Base-by-base conservation (phyloP, 1,140 invertebrate genomes). In the Campoletis sonorensis region DNA sequence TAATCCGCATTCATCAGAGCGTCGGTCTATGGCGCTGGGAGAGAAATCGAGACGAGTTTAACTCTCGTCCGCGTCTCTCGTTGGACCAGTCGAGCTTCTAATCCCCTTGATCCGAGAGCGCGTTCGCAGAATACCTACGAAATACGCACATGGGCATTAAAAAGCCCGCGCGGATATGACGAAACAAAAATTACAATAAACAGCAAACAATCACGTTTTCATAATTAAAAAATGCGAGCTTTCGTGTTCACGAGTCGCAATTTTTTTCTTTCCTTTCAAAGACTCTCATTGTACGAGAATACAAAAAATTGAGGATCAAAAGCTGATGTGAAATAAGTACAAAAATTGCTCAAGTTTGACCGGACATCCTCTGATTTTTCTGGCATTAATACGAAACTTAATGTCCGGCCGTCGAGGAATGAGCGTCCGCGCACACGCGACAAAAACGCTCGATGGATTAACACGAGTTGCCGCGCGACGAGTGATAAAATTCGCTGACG, bases 1-100 rank as follows among this genome's bases (percentile, higher is more conserved):
- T 88, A 88, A 88, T 88, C 87, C 84, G 87, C 84, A 88, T 88
- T 88, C 87, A 88, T 88, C 87, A 86, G 70, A 8, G 18, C 70
- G 26, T n/a, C 51, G 85, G 8, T 45, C 84, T 87, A 87, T 87
- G n/a, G 0, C 16, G 51, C 4, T n/a, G 51, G 51, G 16, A 87
- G 86, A 80, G 70, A 40, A 23, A 45, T 72, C 70, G 70, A 64
- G 70, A 72, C 21, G 37, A 72, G 33, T 85, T 85, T 85, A 79
- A 82, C 51, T 21, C 51, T 54, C 51, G 51, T 54, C 51, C 18
- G 4, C 23, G 61, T 26, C 61, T 26, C 7, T 85, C 81, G 82
- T 73, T 54, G 86, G 77, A 84, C 82, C 79, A 81, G 82, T 80
- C 85, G 84, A 86, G 85, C 82, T 72, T 82, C 85, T 88, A 88